Evolutionary conservation across 2,888 invertebrate species (phyloP), one percentile per base, ranked within the genome.

Genomic region (Auanema sp.): DNA sequence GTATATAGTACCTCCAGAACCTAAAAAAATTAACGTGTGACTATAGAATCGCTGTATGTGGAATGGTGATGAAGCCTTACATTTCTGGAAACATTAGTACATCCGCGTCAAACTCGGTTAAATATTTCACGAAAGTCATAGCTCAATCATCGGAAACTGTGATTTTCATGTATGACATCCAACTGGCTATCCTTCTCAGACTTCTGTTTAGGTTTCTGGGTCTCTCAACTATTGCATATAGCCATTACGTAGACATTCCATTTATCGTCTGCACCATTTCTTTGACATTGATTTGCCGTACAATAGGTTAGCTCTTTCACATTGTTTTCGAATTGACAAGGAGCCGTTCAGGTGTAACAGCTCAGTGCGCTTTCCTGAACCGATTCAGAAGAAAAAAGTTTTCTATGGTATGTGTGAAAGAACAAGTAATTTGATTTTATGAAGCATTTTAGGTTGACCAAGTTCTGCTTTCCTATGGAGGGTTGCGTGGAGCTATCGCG

Each of bases 1-100:
- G 96, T 97, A 88, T 16, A 11, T n/a, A n/a, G 21, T 11, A 6
- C 14, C 5, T 3, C 24, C 10, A 8, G n/a, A n/a, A 5, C 18
- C 5, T 3, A 16, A 16, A n/a, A n/a, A n/a, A n/a, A n/a, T 4
- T 47, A 3, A 47, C 6, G 5, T 41, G 1, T 12, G 5, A 24
- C 59, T 75, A 60, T 88, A 97, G 96, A 56, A 92, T 96, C 80
- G 94, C 95, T 14, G 96, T 96, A 85, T 96, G 96, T 84, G 96
- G 96, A 51, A 96, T 97, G 81, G 93, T 94, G 4, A 95, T 97
- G 94, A 94, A 96, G 86, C 96, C 97, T 85, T 98, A 97, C 85
- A 95, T 97, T 41, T 96, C 96, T 85, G 91, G 91, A 56, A 98
- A 97, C 87, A 92, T 97, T 84, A 94, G 95, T 16, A 91, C 92